Evolutionary conservation across 1,140 invertebrate genomes (phyloP), one percentile per base, ranked within the genome.

Genomic region (Colletes gigas): DNA sequence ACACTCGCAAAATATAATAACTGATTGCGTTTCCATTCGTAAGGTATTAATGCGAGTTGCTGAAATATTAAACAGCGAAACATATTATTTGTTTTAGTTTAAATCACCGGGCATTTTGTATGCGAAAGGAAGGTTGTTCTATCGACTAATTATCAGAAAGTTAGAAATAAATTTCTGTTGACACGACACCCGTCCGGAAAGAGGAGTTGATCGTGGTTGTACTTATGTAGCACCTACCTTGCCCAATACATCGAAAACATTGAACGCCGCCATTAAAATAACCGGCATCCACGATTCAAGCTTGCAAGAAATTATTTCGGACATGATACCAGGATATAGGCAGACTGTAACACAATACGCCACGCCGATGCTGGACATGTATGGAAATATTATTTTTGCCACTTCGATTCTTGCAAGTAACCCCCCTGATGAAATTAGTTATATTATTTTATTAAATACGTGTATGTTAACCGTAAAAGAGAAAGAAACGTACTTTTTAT

Each of bases 221-320:
- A n/a, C n/a, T n/a, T n/a, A n/a, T n/a, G n/a, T 78, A 78, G 85
- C 93, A 97, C 96, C 94, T 98, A 97, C 96, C 94, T 98, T 98
- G 85, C 97, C 98, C 77, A 98, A 93, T 9, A 98, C 95, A 93
- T 98, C 98, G 63, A 96, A 96, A 2, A 96, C 94, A 89, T 98
- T 98, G 88, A 98, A 98, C 1, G 96, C 94, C 10, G 97, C 96
- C 97, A 98, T 98, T 47, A 98, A 93, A 17, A 98, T 94, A 3
- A 98, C 97, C 0, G 97, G 97, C 97, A 98, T 98, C 97, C 98
- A 98, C 3, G 96, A 96, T 9, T 95, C 95, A 41, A 97, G 95
- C 30, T 94, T 94, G 87, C 97, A 98, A 52, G 97, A 98, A 54
- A 96, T 94, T 52, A 98, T 96, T 92, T 98, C 97, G 0, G 97